Conservation (phyloP, 2,888 invertebrate genomes). For the Notodonta dromedarius region DNA sequence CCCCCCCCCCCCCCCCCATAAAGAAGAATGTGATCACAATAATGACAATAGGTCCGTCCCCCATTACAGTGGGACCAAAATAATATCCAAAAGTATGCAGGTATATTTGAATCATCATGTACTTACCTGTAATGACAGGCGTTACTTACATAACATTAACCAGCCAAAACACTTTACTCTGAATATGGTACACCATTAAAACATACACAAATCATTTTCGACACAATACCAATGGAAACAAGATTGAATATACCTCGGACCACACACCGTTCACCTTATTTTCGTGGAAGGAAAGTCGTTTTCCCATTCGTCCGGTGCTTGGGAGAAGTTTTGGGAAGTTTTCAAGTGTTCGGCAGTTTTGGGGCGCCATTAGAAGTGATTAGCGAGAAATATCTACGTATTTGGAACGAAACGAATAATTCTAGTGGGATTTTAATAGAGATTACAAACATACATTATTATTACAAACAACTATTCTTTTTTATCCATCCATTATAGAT, state of each 20-base stretch:
- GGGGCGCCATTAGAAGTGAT: conserved; percentile 12
- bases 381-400: conserved; percentile 20
- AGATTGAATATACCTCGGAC: not conserved
- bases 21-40: too few species aligned
- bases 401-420: conserved; percentile 22
- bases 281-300: conserved; percentile 1
- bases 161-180: conserved; percentile 7
- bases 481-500: too few species aligned
- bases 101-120: too few species aligned
- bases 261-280: not conserved
- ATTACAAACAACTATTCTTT: too few species aligned
- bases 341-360: conserved; percentile 16
- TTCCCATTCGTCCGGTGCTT: conserved; percentile 23
- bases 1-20: too few species aligned
- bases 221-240: not conserved
- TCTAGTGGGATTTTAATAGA: conserved; percentile 9
- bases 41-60: too few species aligned
- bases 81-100: too few species aligned
- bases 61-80: too few species aligned
- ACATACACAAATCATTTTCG: conserved; percentile 6
- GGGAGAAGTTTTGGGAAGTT: conserved; percentile 21
- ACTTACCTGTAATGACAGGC: not conserved
- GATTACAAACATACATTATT: too few species aligned
- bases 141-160: conserved; percentile 10
- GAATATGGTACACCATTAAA: conserved; percentile 4